A percentile compares a stretch with the other conserved stretches of the same genome.
These are phyloP conservation scores for Calephelis perditalis DNA, from an alignment of 2,888 invertebrate genomes.

Conservation along the genomic window DNA sequence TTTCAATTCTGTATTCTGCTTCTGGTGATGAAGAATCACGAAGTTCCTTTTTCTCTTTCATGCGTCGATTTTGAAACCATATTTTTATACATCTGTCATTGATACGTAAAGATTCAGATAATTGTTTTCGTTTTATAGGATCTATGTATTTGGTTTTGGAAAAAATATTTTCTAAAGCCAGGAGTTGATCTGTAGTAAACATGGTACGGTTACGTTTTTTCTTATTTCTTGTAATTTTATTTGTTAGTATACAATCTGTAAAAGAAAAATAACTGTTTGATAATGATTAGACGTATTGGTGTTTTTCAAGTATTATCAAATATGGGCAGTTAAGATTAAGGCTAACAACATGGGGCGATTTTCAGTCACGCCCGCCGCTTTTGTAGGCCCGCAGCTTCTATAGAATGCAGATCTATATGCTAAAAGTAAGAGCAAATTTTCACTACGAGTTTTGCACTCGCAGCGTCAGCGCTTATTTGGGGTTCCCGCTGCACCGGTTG, in stretches of 20 bases:
- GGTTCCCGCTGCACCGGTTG: no score
- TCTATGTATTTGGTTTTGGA: slow-evolving; percentile 80
- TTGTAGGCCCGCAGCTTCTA: no score
- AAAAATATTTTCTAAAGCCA: slow-evolving; percentile 76
- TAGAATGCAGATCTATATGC: no score
- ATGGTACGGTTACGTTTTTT: slow-evolving; percentile 83
- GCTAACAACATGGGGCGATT: no score
- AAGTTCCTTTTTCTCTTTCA: slow-evolving; percentile 82
- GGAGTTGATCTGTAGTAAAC: slow-evolving; percentile 84
- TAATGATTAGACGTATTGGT: no score
- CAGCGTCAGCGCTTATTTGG: no score
- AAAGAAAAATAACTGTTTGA: slow-evolving; percentile 1
- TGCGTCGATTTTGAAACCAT: slow-evolving; percentile 91
- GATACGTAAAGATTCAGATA: slow-evolving; percentile 80
- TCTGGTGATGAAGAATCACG: slow-evolving; percentile 42
- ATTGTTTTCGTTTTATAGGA: slow-evolving; percentile 79
- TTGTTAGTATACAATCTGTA: slow-evolving; percentile 32
- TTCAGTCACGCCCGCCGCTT: no score
- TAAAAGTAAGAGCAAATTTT: no score
- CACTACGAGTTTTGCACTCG: no score
- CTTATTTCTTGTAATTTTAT: slow-evolving; percentile 41
- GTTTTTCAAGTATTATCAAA: no score
- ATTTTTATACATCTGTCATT: slow-evolving; percentile 87
- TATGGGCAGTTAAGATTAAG: no score
- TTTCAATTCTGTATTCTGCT: not conserved